A percentile compares a stretch with the other conserved stretches of the same genome.
These are phyloP conservation scores for Amorpha juglandis DNA, from an alignment of 2,888 invertebrate species.

Conservation along the genomic window DNA sequence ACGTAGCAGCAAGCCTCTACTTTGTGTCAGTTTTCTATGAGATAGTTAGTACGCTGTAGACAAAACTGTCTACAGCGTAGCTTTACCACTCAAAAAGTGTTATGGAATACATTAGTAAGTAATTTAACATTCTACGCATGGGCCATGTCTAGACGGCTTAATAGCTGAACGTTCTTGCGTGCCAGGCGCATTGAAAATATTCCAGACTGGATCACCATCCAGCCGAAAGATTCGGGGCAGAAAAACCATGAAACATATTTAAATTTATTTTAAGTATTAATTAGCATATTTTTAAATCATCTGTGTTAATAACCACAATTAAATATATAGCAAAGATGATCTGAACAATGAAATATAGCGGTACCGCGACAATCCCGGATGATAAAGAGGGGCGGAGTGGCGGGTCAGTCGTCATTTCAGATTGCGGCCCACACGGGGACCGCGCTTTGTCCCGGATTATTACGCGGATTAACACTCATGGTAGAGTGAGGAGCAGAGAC, in stretches of 20 bases:
- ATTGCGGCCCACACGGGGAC: neutral
- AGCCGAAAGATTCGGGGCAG: no score
- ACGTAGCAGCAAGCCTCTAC: no score
- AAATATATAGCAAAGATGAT: neutral
- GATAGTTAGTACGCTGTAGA: no score
- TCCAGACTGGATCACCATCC: neutral
- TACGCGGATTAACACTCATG: neutral
- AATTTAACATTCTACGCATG: neutral
- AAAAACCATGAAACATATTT: no score
- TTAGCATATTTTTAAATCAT: no score
- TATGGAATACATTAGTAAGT: neutral
- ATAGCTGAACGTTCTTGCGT: neutral
- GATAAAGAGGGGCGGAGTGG: neutral
- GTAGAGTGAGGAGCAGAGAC: neutral
- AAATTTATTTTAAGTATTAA: no score
- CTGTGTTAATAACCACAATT: no score
- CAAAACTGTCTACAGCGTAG: no score
- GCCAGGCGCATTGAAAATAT: neutral
- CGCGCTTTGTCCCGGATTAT: constrained; percentile 20
- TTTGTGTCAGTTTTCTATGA: no score
- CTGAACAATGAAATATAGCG: neutral
- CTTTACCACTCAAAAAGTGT: no score
- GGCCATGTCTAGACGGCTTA: neutral
- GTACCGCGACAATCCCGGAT: neutral
- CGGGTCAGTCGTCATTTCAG: neutral